Conservation (phyloP, 2,888 invertebrate species). For the Sesia bembeciformis region DNA sequence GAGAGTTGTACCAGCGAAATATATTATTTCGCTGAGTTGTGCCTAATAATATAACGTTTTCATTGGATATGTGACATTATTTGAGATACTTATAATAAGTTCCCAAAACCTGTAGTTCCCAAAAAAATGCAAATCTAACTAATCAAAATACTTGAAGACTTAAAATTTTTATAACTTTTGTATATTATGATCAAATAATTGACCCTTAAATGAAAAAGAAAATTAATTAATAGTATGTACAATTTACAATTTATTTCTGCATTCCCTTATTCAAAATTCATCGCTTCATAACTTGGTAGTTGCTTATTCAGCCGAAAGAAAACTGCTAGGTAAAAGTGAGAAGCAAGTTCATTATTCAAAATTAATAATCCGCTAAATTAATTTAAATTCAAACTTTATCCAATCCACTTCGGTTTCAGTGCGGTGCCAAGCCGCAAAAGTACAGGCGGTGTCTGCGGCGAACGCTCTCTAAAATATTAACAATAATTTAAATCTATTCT, state of each 20-base stretch:
- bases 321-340: constrained; percentile 18
- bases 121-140: too few species aligned
- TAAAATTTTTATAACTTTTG: too few species aligned
- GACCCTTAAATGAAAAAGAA: background rate
- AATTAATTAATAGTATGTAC: background rate
- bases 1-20: too few species aligned
- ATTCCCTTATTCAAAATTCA: constrained; percentile 1
- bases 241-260: background rate
- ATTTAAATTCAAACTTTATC: constrained; percentile 58
- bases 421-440: constrained; percentile 22
- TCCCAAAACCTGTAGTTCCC: too few species aligned
- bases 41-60: too few species aligned
- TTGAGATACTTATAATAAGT: too few species aligned
- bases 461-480: background rate
- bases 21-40: too few species aligned
- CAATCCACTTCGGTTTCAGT: constrained; percentile 37
- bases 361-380: constrained; percentile 69
- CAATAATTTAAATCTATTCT: too few species aligned
- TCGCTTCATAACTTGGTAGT: background rate
- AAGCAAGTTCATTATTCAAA: constrained; percentile 59
- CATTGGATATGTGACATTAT: too few species aligned
- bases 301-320: constrained; percentile 1
- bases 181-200: too few species aligned
- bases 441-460: constrained; percentile 36
- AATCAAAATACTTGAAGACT: too few species aligned